Percentiles rank a stretch among this genome's conserved stretches.
These are phyloP conservation scores for Trachops cirrhosus DNA, from an alignment of 2,797 vertebrate genomes.

Conservation along the genomic window DNA sequence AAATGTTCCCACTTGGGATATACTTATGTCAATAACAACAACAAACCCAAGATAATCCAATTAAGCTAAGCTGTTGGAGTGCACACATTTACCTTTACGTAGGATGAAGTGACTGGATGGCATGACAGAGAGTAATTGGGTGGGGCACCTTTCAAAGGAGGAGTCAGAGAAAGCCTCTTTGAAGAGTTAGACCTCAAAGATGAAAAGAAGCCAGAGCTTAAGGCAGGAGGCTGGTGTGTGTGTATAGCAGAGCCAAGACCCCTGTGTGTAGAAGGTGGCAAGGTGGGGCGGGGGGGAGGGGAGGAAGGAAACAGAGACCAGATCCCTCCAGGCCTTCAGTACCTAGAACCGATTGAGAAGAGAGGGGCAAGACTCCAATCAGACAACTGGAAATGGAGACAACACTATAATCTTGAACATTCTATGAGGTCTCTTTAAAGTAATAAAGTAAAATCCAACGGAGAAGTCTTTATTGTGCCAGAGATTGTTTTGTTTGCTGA, in stretches of 20 bases:
- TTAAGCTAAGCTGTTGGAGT: neutral
- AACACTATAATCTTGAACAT: neutral
- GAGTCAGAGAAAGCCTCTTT: neutral
- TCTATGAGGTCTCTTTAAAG: neutral
- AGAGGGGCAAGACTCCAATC: neutral
- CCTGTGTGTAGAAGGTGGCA: neutral
- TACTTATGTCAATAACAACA: neutral
- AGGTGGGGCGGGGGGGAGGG: fast-evolving
- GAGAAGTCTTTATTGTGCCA: neutral
- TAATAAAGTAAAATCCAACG: neutral
- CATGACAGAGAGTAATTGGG: neutral
- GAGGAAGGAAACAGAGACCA: neutral
- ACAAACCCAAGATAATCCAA: neutral
- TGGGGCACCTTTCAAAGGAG: neutral
- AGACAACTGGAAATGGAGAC: neutral
- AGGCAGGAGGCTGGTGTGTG: neutral
- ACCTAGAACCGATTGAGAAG: neutral
- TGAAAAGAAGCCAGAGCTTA: neutral
- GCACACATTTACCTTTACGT: neutral
- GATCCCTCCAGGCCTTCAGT: neutral
- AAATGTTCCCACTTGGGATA: neutral
- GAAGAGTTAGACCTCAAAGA: neutral
- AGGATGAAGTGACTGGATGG: neutral
- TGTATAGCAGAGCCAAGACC: neutral
- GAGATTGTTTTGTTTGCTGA: neutral